Percentiles rank a stretch among this genome's conserved stretches.
Evolutionary conservation across 2,113 vertebrate species (phyloP).

Genomic region (Hippotragus niger): DNA sequence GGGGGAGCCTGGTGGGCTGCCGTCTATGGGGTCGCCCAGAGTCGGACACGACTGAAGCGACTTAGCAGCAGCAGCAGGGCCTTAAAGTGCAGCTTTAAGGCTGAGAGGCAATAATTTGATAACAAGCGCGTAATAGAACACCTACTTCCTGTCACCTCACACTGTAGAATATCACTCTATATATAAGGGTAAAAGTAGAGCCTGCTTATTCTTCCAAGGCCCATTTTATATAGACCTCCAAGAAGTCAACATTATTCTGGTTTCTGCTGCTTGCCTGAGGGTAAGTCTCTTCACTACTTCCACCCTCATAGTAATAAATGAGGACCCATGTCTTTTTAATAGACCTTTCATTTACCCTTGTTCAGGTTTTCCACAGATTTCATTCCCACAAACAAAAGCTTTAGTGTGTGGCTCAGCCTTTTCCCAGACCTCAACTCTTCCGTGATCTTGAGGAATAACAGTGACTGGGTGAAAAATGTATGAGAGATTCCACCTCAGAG

Average conservation of each 20-base stretch:
- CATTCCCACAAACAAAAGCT: background rate
- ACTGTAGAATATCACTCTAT: background rate
- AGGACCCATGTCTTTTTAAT: background rate
- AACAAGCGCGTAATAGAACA: background rate
- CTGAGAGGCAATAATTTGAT: background rate
- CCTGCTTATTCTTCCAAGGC: background rate
- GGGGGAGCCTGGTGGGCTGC: too few relatives aligned
- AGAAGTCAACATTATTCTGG: background rate
- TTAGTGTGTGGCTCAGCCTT: background rate
- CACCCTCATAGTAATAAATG: background rate
- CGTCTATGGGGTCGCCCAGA: too few relatives aligned
- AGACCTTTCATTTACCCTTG: background rate
- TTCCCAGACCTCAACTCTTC: background rate
- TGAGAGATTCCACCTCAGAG: background rate
- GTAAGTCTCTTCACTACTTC: background rate
- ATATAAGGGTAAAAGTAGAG: background rate
- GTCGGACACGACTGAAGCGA: too few relatives aligned
- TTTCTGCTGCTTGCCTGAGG: background rate
- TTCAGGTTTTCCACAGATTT: background rate
- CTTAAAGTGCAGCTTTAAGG: background rate
- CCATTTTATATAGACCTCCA: background rate
- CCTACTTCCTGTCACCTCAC: background rate
- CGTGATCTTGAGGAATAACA: background rate
- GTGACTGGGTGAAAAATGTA: background rate
- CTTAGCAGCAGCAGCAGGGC: background rate